Evolutionary conservation across 2,797 vertebrate genomes (phyloP).

Genomic region (Trachops cirrhosus): DNA sequence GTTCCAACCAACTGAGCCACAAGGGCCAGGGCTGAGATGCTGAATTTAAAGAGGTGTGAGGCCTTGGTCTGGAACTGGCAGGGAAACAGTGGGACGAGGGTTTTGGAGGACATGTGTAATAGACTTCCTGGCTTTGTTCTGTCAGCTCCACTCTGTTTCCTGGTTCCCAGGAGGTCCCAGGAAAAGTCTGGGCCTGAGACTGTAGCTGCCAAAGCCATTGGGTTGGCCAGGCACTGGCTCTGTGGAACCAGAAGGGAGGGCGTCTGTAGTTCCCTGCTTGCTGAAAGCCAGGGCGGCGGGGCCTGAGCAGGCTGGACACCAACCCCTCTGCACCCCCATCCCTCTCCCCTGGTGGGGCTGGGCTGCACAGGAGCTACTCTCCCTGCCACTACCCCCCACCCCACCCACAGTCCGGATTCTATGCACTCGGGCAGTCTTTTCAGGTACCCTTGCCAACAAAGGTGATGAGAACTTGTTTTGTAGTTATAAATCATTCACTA

Average conservation of each 20-base stretch:
- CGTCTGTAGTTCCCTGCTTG: background rate
- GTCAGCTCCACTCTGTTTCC: background rate
- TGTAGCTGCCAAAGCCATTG: background rate
- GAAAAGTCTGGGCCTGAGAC: background rate
- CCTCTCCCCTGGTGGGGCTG: background rate
- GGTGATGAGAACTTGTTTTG: background rate
- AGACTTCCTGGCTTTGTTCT: background rate
- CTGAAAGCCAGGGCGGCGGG: background rate
- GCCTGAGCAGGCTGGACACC: background rate
- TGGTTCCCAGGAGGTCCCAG: background rate
- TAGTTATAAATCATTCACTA: background rate
- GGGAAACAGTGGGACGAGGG: background rate
- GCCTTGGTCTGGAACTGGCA: background rate
- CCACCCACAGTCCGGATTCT: background rate
- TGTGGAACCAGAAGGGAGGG: background rate
- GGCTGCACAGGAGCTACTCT: background rate
- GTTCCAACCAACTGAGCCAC: background rate
- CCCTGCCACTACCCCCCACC: background rate
- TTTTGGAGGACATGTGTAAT: background rate
- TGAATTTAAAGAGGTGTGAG: background rate
- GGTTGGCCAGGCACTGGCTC: background rate
- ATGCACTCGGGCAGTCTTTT: background rate
- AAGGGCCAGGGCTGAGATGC: background rate
- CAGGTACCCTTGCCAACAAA: background rate
- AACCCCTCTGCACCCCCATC: background rate